Evolutionary conservation across 2,113 vertebrate genomes (phyloP).

Genomic region (Fukomys damarensis): DNA sequence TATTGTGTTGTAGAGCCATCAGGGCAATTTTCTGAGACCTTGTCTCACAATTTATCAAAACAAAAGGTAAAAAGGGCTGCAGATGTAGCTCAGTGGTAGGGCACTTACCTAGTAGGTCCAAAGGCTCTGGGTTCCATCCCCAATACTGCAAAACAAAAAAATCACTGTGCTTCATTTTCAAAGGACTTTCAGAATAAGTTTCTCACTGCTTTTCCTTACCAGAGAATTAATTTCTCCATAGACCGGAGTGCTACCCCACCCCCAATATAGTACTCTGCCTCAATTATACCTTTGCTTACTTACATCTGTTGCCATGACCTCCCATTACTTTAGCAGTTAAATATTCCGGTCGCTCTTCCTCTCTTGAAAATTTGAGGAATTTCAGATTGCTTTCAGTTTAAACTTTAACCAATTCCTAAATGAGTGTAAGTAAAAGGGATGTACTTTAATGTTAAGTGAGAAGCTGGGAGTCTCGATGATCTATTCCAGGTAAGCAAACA

Average conservation of each 20-base stretch:
- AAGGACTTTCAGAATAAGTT: background rate
- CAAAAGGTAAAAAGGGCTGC: background rate
- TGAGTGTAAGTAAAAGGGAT: background rate
- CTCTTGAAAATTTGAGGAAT: background rate
- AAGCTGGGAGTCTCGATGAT: background rate
- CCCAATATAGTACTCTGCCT: background rate
- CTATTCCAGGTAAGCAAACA: background rate
- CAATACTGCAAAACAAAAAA: background rate
- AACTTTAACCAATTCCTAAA: conserved; percentile 12
- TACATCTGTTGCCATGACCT: background rate
- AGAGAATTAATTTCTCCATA: background rate
- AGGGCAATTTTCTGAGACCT: background rate
- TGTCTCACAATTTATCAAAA: background rate
- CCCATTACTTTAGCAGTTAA: background rate
- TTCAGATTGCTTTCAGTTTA: conserved; percentile 41
- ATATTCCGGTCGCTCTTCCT: conserved; percentile 6
- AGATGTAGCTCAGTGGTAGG: background rate
- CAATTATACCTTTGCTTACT: background rate
- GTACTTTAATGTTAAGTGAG: conserved; percentile 22
- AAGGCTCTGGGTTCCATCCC: background rate
- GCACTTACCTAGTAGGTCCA: background rate
- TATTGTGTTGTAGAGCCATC: background rate
- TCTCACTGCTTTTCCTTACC: background rate
- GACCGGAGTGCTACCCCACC: background rate
- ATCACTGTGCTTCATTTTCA: background rate